Evolutionary conservation across 2,888 invertebrate species (phyloP), one percentile per base, ranked within the genome.

Genomic region (Cosmia trapezina): DNA sequence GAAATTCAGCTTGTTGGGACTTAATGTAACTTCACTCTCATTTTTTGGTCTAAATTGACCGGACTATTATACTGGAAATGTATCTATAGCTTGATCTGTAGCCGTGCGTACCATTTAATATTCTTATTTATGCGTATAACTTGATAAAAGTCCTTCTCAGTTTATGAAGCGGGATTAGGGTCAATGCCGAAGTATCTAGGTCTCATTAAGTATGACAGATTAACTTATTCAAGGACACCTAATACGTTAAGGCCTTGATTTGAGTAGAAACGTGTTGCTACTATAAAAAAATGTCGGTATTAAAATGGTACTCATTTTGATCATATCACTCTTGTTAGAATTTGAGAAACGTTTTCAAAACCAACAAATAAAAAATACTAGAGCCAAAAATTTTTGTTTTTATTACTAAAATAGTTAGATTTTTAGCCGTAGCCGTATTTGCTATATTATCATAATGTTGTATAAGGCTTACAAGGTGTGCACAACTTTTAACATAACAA

Each of bases 341-440:
- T 1, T 28, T 56, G 9, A 17, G 8, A 28, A 22, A 28, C 6
- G 17, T 56, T 5, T 56, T 56, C 17, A 54, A 54, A 54, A 22
- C 22, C 1, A 7, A 54, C 14, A 17, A 22, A 22, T 22, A 53
- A 53, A 53, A 22, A 6, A 53, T 22, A 3, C 22, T n/a, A n/a
- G n/a, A 12, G 2, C 7, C 0, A 14, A 3, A n/a, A n/a, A n/a
- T 4, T 9, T 0, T 2, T 5, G 0, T 11, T 5, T 51, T 14
- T 7, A 22, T 14, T 22, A 22, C 28, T 0, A 54, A 54, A 28
- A 56, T 28, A 28, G 17, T 28, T 17, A 4, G 4, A 54, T 9
- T 28, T 17, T 37, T 37, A 37, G 37, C 6, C 37, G 37, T 4
- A 37, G 4, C 4, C 19, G 0, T 49, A 8, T 8, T 8, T 19